phyloP scores from a whole-genome alignment of 2,797 vertebrate genomes.

The Thunnus albacares region DNA sequence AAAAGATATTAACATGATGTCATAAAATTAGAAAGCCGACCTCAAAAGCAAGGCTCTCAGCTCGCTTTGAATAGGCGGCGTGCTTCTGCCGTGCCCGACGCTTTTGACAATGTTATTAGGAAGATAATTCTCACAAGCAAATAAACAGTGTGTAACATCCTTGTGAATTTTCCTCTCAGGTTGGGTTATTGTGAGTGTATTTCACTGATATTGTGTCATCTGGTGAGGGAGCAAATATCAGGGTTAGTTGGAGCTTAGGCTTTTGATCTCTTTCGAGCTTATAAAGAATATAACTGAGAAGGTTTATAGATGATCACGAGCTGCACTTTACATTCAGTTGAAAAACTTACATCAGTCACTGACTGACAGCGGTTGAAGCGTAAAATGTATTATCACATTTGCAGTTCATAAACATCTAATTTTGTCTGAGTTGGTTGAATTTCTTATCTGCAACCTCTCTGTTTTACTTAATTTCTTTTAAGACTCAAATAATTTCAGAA shows the following conservation, averaged over 20 bases:
- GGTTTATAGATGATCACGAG: conserved; percentile 34
- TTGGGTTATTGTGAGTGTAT: conserved; percentile 67
- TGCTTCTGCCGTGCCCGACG: conserved; percentile 33
- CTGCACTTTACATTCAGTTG: conserved; percentile 23
- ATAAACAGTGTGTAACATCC: conserved; percentile 61
- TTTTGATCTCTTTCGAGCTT: conserved; percentile 51
- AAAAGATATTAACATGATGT: conserved; percentile 69
- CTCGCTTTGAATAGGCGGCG: conserved; percentile 45
- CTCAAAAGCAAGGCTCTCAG: conserved; percentile 50
- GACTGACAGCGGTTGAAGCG: not conserved
- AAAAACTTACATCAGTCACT: conserved; percentile 25
- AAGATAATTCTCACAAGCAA: conserved; percentile 68
- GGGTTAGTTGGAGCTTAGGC: conserved; percentile 50
- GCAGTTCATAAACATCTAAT: conserved; percentile 23
- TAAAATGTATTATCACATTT: not conserved
- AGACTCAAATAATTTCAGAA: conserved; percentile 24
- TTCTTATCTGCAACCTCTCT: conserved; percentile 21
- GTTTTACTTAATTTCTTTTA: conserved; percentile 35
- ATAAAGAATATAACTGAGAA: conserved; percentile 11
- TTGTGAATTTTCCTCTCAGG: conserved; percentile 61
- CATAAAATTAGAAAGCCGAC: conserved; percentile 56
- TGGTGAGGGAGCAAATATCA: conserved; percentile 51
- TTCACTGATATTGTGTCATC: conserved; percentile 75
- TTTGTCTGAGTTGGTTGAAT: conserved; percentile 31
- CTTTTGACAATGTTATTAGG: conserved; percentile 66